These are phyloP conservation scores for Mus pahari DNA, from an alignment of 2,113 vertebrate species.

Conservation along the genomic window DNA sequence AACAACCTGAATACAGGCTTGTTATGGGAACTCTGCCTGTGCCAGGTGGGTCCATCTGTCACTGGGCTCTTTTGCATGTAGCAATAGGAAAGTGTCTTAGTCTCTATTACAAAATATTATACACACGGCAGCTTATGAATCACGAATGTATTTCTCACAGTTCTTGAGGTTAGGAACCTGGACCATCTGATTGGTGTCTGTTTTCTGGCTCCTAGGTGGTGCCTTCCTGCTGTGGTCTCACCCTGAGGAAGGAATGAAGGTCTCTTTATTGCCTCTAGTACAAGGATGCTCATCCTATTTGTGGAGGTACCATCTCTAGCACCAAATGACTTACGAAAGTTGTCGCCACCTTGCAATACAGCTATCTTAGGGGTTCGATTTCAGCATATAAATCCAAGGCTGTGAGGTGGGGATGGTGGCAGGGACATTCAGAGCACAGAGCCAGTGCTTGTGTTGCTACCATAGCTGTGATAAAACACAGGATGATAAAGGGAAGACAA, in stretches of 20 bases:
- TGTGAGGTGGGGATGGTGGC: background rate
- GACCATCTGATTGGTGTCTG: background rate
- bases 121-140: background rate
- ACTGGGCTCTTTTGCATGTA: background rate
- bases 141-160: background rate
- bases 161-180: background rate
- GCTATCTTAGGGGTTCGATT: background rate
- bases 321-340: background rate
- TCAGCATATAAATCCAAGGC: background rate
- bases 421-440: background rate
- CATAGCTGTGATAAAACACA: too few relatives aligned
- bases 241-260: background rate
- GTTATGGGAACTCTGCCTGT: fast-evolving
- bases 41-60: background rate
- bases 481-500: background rate
- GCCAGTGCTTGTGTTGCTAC: background rate
- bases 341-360: background rate
- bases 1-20: background rate
- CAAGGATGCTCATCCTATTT: background rate
- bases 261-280: background rate
- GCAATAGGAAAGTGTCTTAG: background rate
- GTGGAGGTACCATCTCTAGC: background rate
- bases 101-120: background rate
- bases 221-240: too few relatives aligned
- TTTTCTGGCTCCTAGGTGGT: background rate